Evolutionary conservation across 2,888 invertebrate species (phyloP).

Genomic region (Pachydiplax longipennis): DNA sequence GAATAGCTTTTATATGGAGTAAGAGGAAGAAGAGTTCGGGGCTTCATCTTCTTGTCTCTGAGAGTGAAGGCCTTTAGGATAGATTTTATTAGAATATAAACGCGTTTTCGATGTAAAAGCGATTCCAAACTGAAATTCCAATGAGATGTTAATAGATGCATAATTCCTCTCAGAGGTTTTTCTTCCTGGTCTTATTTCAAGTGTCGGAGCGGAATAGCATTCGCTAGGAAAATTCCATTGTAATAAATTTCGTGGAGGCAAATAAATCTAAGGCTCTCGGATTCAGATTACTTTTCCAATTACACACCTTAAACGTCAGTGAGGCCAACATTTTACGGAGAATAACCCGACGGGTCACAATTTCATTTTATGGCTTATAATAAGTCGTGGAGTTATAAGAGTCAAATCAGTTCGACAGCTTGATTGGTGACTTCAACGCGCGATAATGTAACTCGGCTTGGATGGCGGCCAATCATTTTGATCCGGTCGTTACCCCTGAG

Average conservation of each 20-base stretch:
- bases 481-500: conserved; percentile 7
- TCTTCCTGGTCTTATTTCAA: neutral
- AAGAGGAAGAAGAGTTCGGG: too few species aligned
- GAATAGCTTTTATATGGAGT: too few species aligned
- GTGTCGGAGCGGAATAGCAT: neutral
- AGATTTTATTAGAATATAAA: too few species aligned
- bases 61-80: too few species aligned
- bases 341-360: neutral
- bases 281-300: neutral
- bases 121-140: too few species aligned
- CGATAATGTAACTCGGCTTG: neutral
- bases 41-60: too few species aligned
- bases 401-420: neutral
- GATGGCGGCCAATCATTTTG: conserved; percentile 13
- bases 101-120: too few species aligned
- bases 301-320: neutral
- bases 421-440: conserved; percentile 41
- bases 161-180: too few species aligned
- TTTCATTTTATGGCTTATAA: conserved; percentile 16
- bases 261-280: neutral
- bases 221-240: neutral
- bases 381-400: conserved; percentile 17
- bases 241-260: neutral
- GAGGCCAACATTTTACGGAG: neutral
- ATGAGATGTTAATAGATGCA: too few species aligned